Base-by-base conservation (phyloP, 2,888 invertebrate species). In the Amblyteles armatorius region DNA sequence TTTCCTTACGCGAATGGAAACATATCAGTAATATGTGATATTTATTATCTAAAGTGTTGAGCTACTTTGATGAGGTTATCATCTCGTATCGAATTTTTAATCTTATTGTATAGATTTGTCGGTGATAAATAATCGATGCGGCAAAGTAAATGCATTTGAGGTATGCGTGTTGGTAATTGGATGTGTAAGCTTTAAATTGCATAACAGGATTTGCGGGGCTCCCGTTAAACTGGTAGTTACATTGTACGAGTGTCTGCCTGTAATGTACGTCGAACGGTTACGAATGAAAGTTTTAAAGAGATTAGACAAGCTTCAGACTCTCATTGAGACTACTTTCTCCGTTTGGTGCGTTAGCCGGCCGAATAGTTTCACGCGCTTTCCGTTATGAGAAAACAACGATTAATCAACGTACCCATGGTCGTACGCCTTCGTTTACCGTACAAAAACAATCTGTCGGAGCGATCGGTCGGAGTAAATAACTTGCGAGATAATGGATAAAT, bases 311-410 rank as follows among this genome's bases (percentile, higher is more conserved):
- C 36, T 50, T 40, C 26, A 36, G 76, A 71, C 52, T 67, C 76
- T 85, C 72, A 79, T 76, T 82, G 71, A 82, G 60, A 82, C 79
- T 44, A 82, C 82, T 85, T 85, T 85, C 85, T 85, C 85, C 55
- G 50, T 82, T 79, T 52, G 71, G 60, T 40, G 52, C 74, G 63
- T 78, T 26, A 60, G 68, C 4, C 68, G 22, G 52, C 1, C 65
- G n/a, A 55, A n/a, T 72, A 79, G 69, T 78, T 78, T 40, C 77
- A 73, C 74, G 79, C 74, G 67, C 55, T 71, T 74, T 73, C 67
- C 50, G 81, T 79, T 50, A 55, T 63, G 48, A 78, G 68, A 52
- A 68, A 63, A 81, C 71, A 67, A 50, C 48, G 16, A 76, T 68
- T 52, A 16, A 60, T 68, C 26, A 26, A 26, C 22, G 26, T 57